Conservation (phyloP, 1,140 invertebrate species). For the Lordiphosa mommai region DNA sequence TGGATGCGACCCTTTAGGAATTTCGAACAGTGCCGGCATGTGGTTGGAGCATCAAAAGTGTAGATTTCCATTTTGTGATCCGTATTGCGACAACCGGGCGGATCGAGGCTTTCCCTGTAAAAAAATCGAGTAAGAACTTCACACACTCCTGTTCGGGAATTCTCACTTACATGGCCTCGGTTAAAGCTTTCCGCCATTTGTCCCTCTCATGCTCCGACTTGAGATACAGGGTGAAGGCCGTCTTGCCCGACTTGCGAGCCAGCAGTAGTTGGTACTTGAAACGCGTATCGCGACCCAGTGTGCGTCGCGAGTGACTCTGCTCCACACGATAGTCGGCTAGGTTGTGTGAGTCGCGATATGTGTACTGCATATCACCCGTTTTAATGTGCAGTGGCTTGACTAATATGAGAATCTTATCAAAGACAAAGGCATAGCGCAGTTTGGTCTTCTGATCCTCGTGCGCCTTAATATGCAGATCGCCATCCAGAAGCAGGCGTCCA, state of each 20-base stretch:
- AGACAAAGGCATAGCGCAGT: slow-evolving; percentile 95
- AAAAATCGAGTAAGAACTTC: neutral
- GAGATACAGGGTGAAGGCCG: slow-evolving; percentile 94
- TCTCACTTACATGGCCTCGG: slow-evolving; percentile 91
- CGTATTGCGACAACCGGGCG: slow-evolving; percentile 86
- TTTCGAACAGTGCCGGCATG: slow-evolving; percentile 91
- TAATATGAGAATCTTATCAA: slow-evolving; percentile 97
- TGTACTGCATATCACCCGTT: slow-evolving; percentile 91
- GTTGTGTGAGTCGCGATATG: slow-evolving; percentile 91
- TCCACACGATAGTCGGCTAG: slow-evolving; percentile 93
- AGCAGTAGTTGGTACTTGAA: slow-evolving; percentile 92
- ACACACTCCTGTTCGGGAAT: neutral
- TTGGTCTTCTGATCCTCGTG: slow-evolving; percentile 93
- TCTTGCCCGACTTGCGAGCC: slow-evolving; percentile 89
- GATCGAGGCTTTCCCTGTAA: slow-evolving; percentile 92
- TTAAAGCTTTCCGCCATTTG: slow-evolving; percentile 95
- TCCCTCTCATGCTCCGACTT: slow-evolving; percentile 92
- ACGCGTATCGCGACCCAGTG: slow-evolving; percentile 85
- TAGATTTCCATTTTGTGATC: slow-evolving; percentile 93
- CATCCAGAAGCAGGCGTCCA: slow-evolving; percentile 94
- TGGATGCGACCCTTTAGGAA: slow-evolving; percentile 93
- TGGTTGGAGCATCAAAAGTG: slow-evolving; percentile 90
- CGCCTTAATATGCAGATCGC: slow-evolving; percentile 94
- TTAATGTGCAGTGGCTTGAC: slow-evolving; percentile 92
- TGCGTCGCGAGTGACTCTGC: slow-evolving; percentile 84